A percentile compares a stretch with the other conserved stretches of the same genome.
These are phyloP conservation scores for Sussaba pulchella DNA, from an alignment of 2,888 invertebrate genomes.

Conservation along the genomic window DNA sequence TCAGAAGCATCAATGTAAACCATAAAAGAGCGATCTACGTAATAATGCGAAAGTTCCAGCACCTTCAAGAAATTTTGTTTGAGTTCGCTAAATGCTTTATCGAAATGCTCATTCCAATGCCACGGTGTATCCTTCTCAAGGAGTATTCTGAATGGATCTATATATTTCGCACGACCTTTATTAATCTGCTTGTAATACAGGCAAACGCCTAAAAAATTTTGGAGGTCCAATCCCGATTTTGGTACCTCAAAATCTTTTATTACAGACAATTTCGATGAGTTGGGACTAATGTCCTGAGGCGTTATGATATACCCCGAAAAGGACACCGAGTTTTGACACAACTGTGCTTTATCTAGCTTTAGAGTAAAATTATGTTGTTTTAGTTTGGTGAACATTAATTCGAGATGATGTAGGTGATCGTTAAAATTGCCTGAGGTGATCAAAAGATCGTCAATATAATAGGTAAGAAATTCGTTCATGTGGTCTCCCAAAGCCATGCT, in stretches of 20 bases:
- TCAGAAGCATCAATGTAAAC: slow-evolving; percentile 19
- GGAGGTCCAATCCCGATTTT: slow-evolving; percentile 68
- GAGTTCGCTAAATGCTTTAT: slow-evolving; percentile 38
- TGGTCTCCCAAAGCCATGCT: slow-evolving; percentile 66
- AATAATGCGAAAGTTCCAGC: slow-evolving; percentile 43
- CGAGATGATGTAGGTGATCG: slow-evolving; percentile 68
- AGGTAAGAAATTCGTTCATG: slow-evolving; percentile 62
- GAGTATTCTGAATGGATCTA: slow-evolving; percentile 43
- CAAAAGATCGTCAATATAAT: slow-evolving; percentile 76
- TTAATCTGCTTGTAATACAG: slow-evolving; percentile 49
- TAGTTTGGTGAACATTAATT: slow-evolving; percentile 65
- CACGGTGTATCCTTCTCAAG: slow-evolving; percentile 45
- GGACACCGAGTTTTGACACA: slow-evolving; percentile 63
- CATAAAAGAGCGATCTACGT: slow-evolving; percentile 34
- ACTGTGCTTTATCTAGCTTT: slow-evolving; percentile 69
- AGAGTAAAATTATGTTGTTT: slow-evolving; percentile 69
- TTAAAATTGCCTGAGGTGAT: slow-evolving; percentile 52
- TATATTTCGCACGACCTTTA: slow-evolving; percentile 31
- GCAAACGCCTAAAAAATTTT: slow-evolving; percentile 62
- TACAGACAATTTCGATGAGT: slow-evolving; percentile 56
- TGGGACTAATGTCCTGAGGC: slow-evolving; percentile 33
- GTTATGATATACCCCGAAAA: slow-evolving; percentile 52
- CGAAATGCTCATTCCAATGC: slow-evolving; percentile 4
- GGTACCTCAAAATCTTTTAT: slow-evolving; percentile 70
- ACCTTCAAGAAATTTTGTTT: slow-evolving; percentile 53